Evolutionary conservation across 2,113 vertebrate species (phyloP), one percentile per base, ranked within the genome.

Genomic region (Brienomyrus brachyistius): DNA sequence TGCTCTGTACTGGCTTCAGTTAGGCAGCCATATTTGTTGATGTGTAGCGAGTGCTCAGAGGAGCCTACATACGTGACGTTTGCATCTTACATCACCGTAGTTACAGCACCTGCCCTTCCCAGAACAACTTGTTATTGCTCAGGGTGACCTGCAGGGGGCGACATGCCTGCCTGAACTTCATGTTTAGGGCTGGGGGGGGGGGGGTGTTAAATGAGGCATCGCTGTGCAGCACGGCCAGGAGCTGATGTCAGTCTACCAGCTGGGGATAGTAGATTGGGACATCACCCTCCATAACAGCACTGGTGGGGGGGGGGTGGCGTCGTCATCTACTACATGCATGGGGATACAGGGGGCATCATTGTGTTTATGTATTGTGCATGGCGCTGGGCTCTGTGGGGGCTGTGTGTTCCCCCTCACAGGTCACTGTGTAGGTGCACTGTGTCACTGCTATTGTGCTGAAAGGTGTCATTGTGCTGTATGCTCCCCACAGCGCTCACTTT

Each of bases 201-300:
- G 40, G 62, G 62, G 62, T 10, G 43, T 82, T 82, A 45, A 45
- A 21, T 19, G 13, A n/a, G 6, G 45, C 45, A 84, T 84, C 45
- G 48, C 45, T 84, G 85, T 35, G 74, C 88, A 82, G 48, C 50
- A 51, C 19, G 5, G 51, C 27, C 51, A 51, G 51, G 85, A 50
- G 88, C 50, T 89, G 51, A 74, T 54, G 74, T 51, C 88, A 82
- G 70, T 4, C 77, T 50, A 54, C 50, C 43, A 74, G 62, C 85
- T 87, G 85, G 85, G 27, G 31, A 56, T 17, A 43, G 31, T 88
- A 56, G 10, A 35, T 43, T 54, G 43, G 35, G 54, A n/a, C 74
- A 62, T 59, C 23, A 13, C 54, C 15, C 35, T 35, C 19, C 10
- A 31, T 19, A 27, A 66, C 23, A 31, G 23, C 62, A 56, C 17